phyloP scores from a whole-genome alignment of 2,797 vertebrate genomes.

The Ammospiza maritima region DNA sequence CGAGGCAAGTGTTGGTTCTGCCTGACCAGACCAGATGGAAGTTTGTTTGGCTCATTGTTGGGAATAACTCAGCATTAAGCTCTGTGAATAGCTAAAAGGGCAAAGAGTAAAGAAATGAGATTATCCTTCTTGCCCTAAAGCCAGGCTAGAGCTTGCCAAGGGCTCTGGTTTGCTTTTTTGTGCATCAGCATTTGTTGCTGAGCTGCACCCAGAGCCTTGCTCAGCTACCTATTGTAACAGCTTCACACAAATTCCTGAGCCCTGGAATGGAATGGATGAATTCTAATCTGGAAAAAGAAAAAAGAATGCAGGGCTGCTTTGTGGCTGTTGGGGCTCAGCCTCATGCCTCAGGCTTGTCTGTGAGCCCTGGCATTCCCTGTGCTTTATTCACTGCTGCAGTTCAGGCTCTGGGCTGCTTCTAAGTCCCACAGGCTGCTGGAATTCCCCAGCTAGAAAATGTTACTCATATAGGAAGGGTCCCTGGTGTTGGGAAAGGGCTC shows the following conservation, averaged over 20 bases:
- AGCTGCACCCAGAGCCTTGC: background rate
- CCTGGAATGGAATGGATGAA: background rate
- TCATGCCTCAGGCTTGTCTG: background rate
- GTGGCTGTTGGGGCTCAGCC: background rate
- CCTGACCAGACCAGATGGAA: background rate
- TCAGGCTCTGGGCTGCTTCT: background rate
- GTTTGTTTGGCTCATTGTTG: background rate
- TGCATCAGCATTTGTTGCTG: background rate
- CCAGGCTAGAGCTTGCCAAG: background rate
- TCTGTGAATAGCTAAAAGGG: slow-evolving; percentile 22
- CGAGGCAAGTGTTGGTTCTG: background rate
- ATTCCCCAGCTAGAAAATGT: background rate
- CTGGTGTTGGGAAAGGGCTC: background rate
- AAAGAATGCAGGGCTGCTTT: background rate
- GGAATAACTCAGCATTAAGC: background rate
- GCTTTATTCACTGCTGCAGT: background rate
- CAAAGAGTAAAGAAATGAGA: slow-evolving; percentile 37
- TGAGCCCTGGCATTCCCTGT: background rate
- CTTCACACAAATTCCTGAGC: background rate
- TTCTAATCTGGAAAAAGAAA: background rate
- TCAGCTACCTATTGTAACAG: background rate
- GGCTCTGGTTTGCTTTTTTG: background rate
- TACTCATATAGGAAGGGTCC: background rate
- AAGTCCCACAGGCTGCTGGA: background rate
- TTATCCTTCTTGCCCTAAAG: background rate